A percentile compares a stretch with the other conserved stretches of the same genome.
Conservation (phyloP, 2,113 vertebrate species). For the Pelvicachromis taeniatus region DNA sequence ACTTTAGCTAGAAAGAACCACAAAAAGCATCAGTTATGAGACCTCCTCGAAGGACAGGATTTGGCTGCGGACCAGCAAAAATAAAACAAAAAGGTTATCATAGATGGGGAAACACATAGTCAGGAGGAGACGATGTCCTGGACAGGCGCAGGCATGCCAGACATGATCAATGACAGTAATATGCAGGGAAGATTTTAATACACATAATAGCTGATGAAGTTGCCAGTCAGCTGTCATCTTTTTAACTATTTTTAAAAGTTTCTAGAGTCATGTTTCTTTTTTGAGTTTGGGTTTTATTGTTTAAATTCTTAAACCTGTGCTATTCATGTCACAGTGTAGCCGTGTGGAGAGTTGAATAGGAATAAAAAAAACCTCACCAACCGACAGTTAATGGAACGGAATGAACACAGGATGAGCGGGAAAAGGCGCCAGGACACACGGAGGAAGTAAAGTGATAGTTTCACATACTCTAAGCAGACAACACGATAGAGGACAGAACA, state of each 20-base stretch:
- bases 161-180: not conserved
- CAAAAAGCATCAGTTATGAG: constrained; percentile 11
- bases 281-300: not conserved
- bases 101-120: not conserved
- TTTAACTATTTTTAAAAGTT: not conserved
- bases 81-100: not conserved
- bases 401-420: not conserved
- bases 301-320: not conserved
- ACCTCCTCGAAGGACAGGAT: not conserved
- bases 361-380: not conserved
- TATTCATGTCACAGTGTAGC: not conserved
- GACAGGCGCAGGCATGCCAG: not conserved
- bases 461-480: not conserved
- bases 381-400: not conserved
- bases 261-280: not conserved
- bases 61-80: not conserved
- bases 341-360: not conserved
- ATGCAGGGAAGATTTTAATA: not conserved
- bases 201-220: not conserved
- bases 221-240: not conserved
- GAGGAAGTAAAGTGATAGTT: not conserved
- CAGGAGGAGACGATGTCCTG: not conserved
- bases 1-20: constrained; percentile 13
- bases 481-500: not conserved
- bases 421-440: not conserved